Percentiles rank a stretch among this genome's conserved stretches.
Conservation (phyloP, 23 tunicate species). For the Pegea sp. region DNA sequence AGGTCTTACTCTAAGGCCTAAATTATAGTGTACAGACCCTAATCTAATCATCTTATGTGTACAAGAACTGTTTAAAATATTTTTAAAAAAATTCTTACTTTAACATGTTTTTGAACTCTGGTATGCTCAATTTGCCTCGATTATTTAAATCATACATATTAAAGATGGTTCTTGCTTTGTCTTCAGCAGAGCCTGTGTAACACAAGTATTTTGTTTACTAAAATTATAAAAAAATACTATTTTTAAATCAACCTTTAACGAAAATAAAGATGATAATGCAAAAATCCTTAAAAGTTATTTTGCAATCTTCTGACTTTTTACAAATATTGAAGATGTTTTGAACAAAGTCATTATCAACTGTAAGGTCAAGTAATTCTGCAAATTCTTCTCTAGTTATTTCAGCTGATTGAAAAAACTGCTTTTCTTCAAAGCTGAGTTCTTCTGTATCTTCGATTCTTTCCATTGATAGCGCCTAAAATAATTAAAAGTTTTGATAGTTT, state of each 20-base stretch:
- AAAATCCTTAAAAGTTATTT: constrained; percentile 59
- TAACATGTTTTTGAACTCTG: constrained; percentile 49
- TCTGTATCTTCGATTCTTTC: no score
- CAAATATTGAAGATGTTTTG: constrained; percentile 75
- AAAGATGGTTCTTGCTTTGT: constrained; percentile 59
- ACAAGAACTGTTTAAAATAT: no score
- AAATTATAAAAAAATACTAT: no score
- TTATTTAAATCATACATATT: constrained; percentile 70
- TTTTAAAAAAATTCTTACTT: no score
- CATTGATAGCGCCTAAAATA: no score
- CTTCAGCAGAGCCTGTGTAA: constrained; percentile 45
- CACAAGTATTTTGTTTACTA: no score
- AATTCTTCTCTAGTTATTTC: constrained; percentile 66
- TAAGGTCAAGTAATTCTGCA: constrained; percentile 71
- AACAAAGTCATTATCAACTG: constrained; percentile 48
- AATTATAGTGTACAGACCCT: no score
- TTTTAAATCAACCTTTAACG: constrained; percentile 22
- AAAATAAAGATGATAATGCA: constrained; percentile 57
- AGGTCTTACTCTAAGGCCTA: no score
- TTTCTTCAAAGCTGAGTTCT: no score
- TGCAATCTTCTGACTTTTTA: constrained; percentile 28
- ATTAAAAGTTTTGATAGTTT: no score
- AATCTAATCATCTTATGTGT: no score
- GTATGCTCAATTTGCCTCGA: constrained; percentile 29
- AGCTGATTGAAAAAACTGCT: no score